These are phyloP conservation scores for Nomada lathburiana DNA, from an alignment of 2,888 invertebrate species.

Conservation along the genomic window DNA sequence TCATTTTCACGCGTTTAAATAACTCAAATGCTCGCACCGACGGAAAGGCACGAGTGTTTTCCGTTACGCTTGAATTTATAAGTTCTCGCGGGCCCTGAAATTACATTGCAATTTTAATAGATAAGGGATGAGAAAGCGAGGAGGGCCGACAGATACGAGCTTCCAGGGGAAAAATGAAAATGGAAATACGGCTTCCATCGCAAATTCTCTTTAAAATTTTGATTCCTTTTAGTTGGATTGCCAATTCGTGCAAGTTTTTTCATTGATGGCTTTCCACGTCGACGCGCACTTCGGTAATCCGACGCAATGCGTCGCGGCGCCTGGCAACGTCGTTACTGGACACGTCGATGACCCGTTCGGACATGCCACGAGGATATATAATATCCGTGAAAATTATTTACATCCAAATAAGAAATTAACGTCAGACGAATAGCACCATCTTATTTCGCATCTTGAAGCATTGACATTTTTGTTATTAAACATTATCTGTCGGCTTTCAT, in stretches of 20 bases:
- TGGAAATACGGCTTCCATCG: neutral
- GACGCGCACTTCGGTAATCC: constrained; percentile 38
- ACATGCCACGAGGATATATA: constrained; percentile 26
- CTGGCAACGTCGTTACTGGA: constrained; percentile 45
- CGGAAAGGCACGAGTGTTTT: neutral
- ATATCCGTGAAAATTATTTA: constrained; percentile 38
- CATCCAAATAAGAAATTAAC: constrained; percentile 49
- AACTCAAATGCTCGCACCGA: constrained; percentile 1
- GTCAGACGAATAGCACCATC: neutral
- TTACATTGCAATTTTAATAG: neutral
- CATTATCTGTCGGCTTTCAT: neutral
- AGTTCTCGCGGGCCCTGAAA: too few relatives aligned
- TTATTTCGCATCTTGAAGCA: neutral
- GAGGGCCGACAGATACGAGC: neutral
- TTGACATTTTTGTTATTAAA: neutral
- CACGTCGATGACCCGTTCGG: constrained; percentile 38
- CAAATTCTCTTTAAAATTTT: constrained; percentile 19
- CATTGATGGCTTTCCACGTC: constrained; percentile 36
- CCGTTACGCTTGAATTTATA: neutral
- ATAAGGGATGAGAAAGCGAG: neutral
- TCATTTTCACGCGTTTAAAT: constrained; percentile 17
- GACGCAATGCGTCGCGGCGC: constrained; percentile 40
- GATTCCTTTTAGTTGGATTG: constrained; percentile 11
- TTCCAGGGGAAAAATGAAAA: neutral
- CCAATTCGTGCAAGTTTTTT: neutral